A percentile compares a stretch with the other conserved stretches of the same genome.
Conservation (phyloP, 2,888 invertebrate genomes). For the Cephus pulcher region DNA sequence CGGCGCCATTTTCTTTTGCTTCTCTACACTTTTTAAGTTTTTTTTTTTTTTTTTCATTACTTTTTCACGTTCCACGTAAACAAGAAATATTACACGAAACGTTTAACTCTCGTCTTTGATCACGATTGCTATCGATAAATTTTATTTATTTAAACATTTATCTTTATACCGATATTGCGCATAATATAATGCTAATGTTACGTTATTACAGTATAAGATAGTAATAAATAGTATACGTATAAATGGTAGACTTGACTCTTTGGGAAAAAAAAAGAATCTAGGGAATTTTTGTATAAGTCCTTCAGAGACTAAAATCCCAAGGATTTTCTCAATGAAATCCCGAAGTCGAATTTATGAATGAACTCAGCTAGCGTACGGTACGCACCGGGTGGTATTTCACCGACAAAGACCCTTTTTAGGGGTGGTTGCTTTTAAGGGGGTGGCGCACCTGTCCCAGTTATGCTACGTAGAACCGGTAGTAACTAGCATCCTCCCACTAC, state of each 20-base stretch:
- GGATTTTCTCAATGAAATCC: slow-evolving; percentile 31
- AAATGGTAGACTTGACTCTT: not conserved
- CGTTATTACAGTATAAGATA: not conserved
- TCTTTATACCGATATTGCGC: not conserved
- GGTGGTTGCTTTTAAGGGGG: slow-evolving; percentile 18
- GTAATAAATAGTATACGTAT: not conserved
- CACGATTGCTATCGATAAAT: not conserved
- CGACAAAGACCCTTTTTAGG: slow-evolving; percentile 23
- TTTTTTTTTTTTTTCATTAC: too few species aligned
- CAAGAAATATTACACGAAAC: not conserved
- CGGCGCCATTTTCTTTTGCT: not conserved
- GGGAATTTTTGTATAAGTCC: not conserved
- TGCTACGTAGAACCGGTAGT: slow-evolving; percentile 5
- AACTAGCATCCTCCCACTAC: slow-evolving; percentile 4
- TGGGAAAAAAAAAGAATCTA: not conserved
- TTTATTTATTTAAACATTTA: not conserved
- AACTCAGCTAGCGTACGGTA: slow-evolving; percentile 22
- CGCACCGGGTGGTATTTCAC: slow-evolving; percentile 26
- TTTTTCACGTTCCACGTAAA: not conserved
- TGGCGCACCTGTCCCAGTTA: slow-evolving; percentile 31
- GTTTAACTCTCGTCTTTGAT: not conserved
- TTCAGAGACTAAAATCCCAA: not conserved
- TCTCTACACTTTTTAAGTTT: not conserved
- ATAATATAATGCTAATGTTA: not conserved
- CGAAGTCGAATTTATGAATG: slow-evolving; percentile 33